Evolutionary conservation across 2,888 invertebrate species (phyloP), one percentile per base, ranked within the genome.

Genomic region (Norana najaformis): DNA sequence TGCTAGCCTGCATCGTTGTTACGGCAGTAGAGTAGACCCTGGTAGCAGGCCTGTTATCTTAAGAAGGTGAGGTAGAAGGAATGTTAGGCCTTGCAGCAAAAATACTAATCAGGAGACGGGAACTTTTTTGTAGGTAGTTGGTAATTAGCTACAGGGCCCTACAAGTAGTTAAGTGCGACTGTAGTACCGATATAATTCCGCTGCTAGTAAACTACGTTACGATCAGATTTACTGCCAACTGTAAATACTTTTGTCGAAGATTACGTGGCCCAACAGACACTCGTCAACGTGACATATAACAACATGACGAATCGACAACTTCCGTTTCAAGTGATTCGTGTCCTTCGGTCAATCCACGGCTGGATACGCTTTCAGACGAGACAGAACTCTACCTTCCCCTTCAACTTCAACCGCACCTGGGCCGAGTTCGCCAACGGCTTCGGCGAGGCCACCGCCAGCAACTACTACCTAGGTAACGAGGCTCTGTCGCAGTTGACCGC

Each of bases 401-500:
- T 35, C 34, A 23, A 1, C 85, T 85, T n/a, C 85, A 85, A 85
- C 23, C 85, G 85, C 16, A 85, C 36, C 37, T 85, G 85, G 85
- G 14, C 85, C 36, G 85, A 85, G 18, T 85, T 36, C 36, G 34
- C 85, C 36, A 85, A 36, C 36, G 85, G 85, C 16, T 85, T 85
- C 85, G 85, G 85, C 18, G 69, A n/a, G 8, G 5, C 36, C 20
- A 35, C 85, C 36, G 6, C 0, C 20, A 30, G 0, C 20, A 85
- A 36, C 85, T 85, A 35, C 85, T 85, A 36, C 36, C 36, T 85
- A 16, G 85, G 85, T 20, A 85, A 85, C 37, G 85, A 85, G 23
- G 13, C 85, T 11, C 36, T 85, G 36, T 85, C 85, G 85, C 85
- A 85, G 85, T 35, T 85, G 85, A 85, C 85, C 85, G 30, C 6